phyloP scores from a whole-genome alignment of 2,888 invertebrate species.

The Gymnosoma rotundatum region DNA sequence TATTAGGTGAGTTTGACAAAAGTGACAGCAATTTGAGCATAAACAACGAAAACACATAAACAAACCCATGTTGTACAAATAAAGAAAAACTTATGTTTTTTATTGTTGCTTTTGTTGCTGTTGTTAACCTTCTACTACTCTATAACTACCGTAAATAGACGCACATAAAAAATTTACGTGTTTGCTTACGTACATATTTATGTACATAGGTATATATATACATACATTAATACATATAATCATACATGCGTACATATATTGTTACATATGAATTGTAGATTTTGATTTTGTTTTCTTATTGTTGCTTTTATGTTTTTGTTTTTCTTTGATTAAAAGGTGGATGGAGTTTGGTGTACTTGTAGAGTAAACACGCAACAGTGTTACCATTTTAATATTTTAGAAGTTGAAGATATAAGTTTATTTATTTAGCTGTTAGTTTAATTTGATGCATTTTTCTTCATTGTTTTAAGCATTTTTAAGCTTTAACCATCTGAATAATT shows the following conservation, averaged over 20 bases:
- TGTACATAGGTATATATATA: too few relatives aligned
- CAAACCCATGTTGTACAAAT: constrained; percentile 11
- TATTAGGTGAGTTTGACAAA: constrained; percentile 35
- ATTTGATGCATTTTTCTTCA: too few relatives aligned
- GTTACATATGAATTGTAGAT: constrained; percentile 5
- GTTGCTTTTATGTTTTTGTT: constrained; percentile 9
- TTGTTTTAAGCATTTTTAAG: too few relatives aligned
- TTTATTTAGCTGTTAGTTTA: too few relatives aligned
- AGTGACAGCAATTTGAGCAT: constrained; percentile 42
- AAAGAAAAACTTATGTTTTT: constrained; percentile 50
- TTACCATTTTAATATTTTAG: not conserved
- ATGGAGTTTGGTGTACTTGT: constrained; percentile 21
- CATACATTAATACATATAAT: too few relatives aligned
- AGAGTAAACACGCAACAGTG: not conserved
- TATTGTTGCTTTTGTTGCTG: constrained; percentile 40
- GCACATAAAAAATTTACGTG: constrained; percentile 22
- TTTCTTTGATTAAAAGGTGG: constrained; percentile 14
- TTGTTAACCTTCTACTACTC: constrained; percentile 62
- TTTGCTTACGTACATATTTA: not conserved
- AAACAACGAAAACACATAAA: not conserved
- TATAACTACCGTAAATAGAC: constrained; percentile 48
- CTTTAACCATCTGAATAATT: too few relatives aligned
- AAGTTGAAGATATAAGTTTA: too few relatives aligned
- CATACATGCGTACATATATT: not conserved
- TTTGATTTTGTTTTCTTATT: constrained; percentile 13